Evolutionary conservation across 2,888 invertebrate genomes (phyloP), one percentile per base, ranked within the genome.

Genomic region (Drosophila dives): DNA sequence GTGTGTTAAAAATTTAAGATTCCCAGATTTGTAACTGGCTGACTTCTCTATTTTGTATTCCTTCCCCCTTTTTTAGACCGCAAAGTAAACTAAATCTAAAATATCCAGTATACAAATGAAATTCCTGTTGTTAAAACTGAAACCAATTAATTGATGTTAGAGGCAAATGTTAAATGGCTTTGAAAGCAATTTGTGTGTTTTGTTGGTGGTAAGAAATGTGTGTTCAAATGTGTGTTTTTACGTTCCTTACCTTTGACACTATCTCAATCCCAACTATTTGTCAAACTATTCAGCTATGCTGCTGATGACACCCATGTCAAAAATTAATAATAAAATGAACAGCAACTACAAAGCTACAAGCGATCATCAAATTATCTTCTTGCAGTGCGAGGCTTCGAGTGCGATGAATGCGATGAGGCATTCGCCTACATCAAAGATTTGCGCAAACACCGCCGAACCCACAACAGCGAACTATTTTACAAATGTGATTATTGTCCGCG

Each of bases 381-480:
- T 91, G 34, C 91, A 91, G 91, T 83, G 68, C 71, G 70, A 42
- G 81, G 77, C 45, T 83, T 86, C 77, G 78, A 86, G 70, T 91
- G 91, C 75, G 83, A 88, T 56, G 80, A 83, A 64, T 91, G 91
- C 77, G 77, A 81, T 60, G 69, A 70, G 56, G 63, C 74, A 50
- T 91, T 91, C 77, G 72, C 63, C 49, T 79, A 81, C 73, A 75
- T 76, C 45, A 85, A 79, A 88, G 90, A 91, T 55, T 78, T 89
- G 61, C 91, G 88, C 65, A 89, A 90, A 70, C 90, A 91, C 75
- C 85, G 86, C 40, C 91, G 90, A 72, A 84, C 66, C 64, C 90
- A 90, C 74, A 90, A 80, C 64, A 77, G 80, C 42, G 81, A 90
- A 61, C 65, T 77, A 49, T 91, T 91, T 91, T 91, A 91, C 89